A percentile compares a stretch with the other conserved stretches of the same genome.
Conservation (phyloP, 1,140 invertebrate genomes). For the Muscidifurax raptorellus region DNA sequence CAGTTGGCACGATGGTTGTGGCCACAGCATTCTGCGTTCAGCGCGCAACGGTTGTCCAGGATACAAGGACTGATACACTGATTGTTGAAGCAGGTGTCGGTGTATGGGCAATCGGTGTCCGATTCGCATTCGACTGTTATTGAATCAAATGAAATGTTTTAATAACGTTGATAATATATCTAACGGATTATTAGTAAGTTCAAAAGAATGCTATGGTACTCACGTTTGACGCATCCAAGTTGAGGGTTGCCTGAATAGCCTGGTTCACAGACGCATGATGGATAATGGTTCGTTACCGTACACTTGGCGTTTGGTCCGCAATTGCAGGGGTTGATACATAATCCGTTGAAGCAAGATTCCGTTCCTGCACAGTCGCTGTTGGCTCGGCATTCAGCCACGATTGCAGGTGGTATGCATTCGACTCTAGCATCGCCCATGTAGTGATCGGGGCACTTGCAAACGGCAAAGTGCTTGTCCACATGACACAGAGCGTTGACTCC, state of each 20-base stretch:
- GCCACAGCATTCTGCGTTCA: slow-evolving; percentile 88
- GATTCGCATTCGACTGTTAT: slow-evolving; percentile 85
- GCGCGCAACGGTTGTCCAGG: slow-evolving; percentile 85
- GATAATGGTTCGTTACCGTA: slow-evolving; percentile 86
- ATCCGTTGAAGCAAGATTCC: slow-evolving; percentile 86
- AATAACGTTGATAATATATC: background rate
- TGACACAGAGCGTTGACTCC: slow-evolving; percentile 87
- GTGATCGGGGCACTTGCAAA: slow-evolving; percentile 87
- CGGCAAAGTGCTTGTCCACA: slow-evolving; percentile 82
- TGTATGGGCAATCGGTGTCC: slow-evolving; percentile 85
- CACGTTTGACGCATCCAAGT: slow-evolving; percentile 85
- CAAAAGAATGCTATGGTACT: slow-evolving; percentile 39
- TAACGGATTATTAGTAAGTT: background rate
- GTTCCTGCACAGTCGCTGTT: slow-evolving; percentile 87
- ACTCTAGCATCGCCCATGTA: slow-evolving; percentile 85
- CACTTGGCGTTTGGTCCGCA: slow-evolving; percentile 90
- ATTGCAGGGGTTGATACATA: slow-evolving; percentile 88
- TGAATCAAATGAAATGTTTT: slow-evolving; percentile 37
- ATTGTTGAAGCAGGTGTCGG: slow-evolving; percentile 87
- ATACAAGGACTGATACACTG: slow-evolving; percentile 88
- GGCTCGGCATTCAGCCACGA: slow-evolving; percentile 82
- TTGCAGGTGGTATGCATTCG: slow-evolving; percentile 83
- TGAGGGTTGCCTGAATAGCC: slow-evolving; percentile 90
- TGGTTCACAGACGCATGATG: slow-evolving; percentile 85
- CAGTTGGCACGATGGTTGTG: slow-evolving; percentile 85